Base-by-base conservation (phyloP, 2,797 vertebrate species). In the Simalia tracyae region DNA sequence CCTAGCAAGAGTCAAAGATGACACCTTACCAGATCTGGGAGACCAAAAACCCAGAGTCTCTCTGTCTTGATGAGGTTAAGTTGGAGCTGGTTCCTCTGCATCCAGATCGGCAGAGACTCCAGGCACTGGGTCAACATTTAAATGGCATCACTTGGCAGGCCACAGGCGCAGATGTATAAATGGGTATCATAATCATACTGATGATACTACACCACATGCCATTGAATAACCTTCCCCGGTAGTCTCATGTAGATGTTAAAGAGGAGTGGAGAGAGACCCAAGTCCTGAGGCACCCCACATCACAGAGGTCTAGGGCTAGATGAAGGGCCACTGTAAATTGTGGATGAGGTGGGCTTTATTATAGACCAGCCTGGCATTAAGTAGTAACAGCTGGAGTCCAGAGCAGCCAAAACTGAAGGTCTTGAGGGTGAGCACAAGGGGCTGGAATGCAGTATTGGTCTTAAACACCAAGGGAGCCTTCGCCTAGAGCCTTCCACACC, bases 261-360 rank as follows among this genome's bases (percentile, higher is more conserved):
- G 68, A 72, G 50, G 50, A 54, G 50, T 54, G 50, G 50, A 54
- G 50, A 54, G 68, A 36, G 36, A 72, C 0, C 68, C 31, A 72
- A 36, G 31, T 5, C 31, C 31, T 12, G 4, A 68, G 28, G 64
- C 28, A 68, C n/a, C 31, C 66, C 14, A 36, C 15, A 36, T 36
- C 15, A 72, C 36, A 72, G 31, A 6, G n/a, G 68, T 72, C n/a
- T 72, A 72, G 66, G 66, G 12, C n/a, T 64, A 64, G 26, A 28
- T 64, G 26, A 11, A 5, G 26, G 11, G 12, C 28, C 87, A 7
- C 88, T 95, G 81, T 95, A 61, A 63, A n/a, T 90, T 46, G n/a
- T 59, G 88, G 57, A 54, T 92, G 84, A 92, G 90, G 94, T 94
- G 92, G 95, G 66, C 66, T 72, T 72, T 72, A 72, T 72, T 72